Base-by-base conservation (phyloP, 2,888 invertebrate genomes). In the Melieria crassipennis region DNA sequence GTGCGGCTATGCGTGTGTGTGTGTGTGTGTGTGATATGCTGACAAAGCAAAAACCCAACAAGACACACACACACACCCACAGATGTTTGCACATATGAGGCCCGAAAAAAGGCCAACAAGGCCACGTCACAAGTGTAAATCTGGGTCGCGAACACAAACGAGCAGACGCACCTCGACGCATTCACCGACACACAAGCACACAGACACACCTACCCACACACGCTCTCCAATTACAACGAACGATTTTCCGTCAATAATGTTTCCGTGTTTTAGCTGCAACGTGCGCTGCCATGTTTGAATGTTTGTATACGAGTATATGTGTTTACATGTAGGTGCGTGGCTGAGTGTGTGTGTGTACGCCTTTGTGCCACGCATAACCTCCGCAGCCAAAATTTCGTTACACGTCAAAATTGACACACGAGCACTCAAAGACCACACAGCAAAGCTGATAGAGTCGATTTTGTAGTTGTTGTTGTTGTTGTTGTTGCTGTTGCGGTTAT, bases 71-170 rank as follows among this genome's bases (percentile, higher is more conserved):
- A 30, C 30, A 30, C 30, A 30, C 30, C 30, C 30, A 30, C 30
- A 30, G 30, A 61, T n/a, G 46, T 45, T 11, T 42, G 45, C 61
- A 43, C 43, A 13, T 52, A n/a, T 52, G 52, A 52, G 4, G 13
- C 11, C 42, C 11, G 11, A 30, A 30, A 30, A 13, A 61, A 61
- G 45, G 61, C 45, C 61, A 61, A 45, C 61, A 61, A 61, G 61
- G 61, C 42, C 61, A 43, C 45, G 61, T 45, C 61, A 61, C 61
- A 61, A 43, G 52, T n/a, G 61, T 61, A 61, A 61, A 61, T 61
- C 61, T 61, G 61, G 61, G 61, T 61, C 61, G 45, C 42, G 45
- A n/a, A 61, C 61, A 52, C 10, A 9, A 11, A 52, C 10, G 6
- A 5, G 13, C 52, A 52, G n/a, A 52, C 10, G 13, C 50, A 50